Conservation (phyloP, 1,140 invertebrate genomes). For the Atta texana region DNA sequence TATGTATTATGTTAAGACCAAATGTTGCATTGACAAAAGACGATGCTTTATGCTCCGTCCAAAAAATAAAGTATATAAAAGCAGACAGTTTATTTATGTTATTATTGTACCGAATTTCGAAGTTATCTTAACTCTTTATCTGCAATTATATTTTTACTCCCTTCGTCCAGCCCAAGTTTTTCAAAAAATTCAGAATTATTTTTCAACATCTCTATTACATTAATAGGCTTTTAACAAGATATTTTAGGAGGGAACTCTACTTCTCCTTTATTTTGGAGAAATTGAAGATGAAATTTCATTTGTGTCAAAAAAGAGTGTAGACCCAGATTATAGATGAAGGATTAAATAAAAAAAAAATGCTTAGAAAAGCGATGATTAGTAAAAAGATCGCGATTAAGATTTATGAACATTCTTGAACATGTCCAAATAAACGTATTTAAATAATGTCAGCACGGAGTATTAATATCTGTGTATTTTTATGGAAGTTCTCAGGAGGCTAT, state of each 20-base stretch:
- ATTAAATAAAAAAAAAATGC: neutral
- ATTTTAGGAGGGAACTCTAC: no score
- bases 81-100: neutral
- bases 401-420: neutral
- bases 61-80: conserved; percentile 66
- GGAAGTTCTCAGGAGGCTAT: no score
- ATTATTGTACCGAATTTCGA: neutral
- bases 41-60: conserved; percentile 76
- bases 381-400: neutral
- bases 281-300: no score
- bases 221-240: no score
- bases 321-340: no score
- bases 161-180: no score
- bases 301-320: no score
- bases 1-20: conserved; percentile 60
- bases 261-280: no score
- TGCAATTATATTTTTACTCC: no score
- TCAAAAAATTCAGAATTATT: no score
- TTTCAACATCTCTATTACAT: no score
- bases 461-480: neutral
- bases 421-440: neutral
- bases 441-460: neutral
- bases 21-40: conserved; percentile 72
- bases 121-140: neutral
- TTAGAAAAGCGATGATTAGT: neutral